Evolutionary conservation across 2,888 invertebrate species (phyloP).

Genomic region (Phortica magna): DNA sequence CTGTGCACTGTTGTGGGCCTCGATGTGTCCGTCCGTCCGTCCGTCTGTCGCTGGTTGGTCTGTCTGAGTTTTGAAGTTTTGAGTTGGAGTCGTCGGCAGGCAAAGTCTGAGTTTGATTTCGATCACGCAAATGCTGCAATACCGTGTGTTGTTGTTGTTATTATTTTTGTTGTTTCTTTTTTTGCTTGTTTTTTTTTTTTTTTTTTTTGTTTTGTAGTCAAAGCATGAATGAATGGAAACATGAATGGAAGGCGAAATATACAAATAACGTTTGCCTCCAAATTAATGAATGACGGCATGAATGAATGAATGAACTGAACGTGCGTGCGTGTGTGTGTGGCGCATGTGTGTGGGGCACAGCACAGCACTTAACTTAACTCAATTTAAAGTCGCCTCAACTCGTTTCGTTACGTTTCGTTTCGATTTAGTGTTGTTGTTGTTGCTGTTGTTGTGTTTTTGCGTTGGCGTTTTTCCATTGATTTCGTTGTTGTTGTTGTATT

Average conservation of each 20-base stretch:
- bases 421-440: neutral
- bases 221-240: constrained; percentile 4
- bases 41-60: neutral
- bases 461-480: constrained; percentile 8
- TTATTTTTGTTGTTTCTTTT: constrained; percentile 12
- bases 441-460: neutral
- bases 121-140: neutral
- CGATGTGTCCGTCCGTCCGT: constrained; percentile 1
- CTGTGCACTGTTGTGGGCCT: constrained; percentile 33
- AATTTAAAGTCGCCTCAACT: neutral
- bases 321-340: neutral
- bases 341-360: neutral
- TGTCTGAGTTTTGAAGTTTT: no score
- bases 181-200: constrained; percentile 22
- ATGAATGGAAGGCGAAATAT: neutral
- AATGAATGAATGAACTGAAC: neutral
- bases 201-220: neutral
- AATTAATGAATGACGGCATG: neutral
- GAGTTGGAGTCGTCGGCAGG: no score
- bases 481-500: neutral
- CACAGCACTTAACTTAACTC: neutral
- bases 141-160: neutral
- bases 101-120: neutral
- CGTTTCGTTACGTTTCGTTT: neutral
- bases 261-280: neutral